Percentiles rank a stretch among this genome's conserved stretches.
phyloP scores from a whole-genome alignment of 2,113 vertebrate genomes.

The Bagarius yarrelli region DNA sequence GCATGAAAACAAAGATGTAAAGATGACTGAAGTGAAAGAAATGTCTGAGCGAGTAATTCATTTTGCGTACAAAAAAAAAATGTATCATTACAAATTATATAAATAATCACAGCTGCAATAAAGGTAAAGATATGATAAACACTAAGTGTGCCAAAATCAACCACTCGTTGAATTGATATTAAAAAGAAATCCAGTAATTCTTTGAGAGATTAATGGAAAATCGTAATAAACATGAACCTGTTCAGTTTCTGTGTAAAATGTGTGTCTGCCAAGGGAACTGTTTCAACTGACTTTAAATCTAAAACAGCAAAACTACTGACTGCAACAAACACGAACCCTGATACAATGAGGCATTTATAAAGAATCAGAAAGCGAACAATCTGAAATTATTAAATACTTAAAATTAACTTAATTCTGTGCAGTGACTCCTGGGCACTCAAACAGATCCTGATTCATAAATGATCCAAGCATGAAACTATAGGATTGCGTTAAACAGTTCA shows the following conservation, averaged over 20 bases:
- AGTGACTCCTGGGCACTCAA: background rate
- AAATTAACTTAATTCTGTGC: background rate
- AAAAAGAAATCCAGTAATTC: background rate
- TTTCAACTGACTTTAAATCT: background rate
- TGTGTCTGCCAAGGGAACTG: background rate
- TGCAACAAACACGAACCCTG: too few relatives aligned
- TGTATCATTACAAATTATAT: background rate
- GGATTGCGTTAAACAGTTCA: background rate
- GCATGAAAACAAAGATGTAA: background rate
- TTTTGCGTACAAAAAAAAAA: background rate
- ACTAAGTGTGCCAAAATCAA: conserved; percentile 1
- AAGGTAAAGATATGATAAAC: background rate
- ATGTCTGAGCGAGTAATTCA: too few relatives aligned
- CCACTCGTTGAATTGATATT: background rate
- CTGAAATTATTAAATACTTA: too few relatives aligned
- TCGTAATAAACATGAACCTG: background rate
- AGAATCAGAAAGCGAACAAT: too few relatives aligned
- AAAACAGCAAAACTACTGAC: too few relatives aligned
- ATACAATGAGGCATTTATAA: too few relatives aligned
- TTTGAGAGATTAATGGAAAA: background rate
- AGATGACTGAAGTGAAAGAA: background rate
- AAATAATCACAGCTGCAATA: background rate
- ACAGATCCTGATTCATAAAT: background rate
- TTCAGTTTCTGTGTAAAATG: background rate
- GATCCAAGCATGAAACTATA: background rate